phyloP scores from a whole-genome alignment of 2,797 vertebrate species.

The Notamacropus eugenii region DNA sequence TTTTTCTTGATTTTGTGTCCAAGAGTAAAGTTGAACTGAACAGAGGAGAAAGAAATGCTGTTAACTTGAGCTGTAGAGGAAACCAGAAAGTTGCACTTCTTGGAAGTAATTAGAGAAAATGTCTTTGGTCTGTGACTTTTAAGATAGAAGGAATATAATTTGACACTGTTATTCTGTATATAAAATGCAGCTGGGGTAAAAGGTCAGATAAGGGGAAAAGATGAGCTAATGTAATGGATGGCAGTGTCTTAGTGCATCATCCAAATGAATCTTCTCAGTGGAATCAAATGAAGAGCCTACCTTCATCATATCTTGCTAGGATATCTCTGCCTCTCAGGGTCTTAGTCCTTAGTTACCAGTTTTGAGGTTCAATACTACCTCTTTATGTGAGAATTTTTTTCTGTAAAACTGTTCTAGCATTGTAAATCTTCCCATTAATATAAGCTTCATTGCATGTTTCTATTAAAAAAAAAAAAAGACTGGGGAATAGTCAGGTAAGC shows the following conservation, averaged over 20 bases:
- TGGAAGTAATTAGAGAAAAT: not conserved
- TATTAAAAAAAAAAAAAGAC: not conserved
- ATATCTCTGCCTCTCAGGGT: not conserved
- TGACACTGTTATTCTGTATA: not conserved
- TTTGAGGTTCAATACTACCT: not conserved
- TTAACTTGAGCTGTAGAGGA: not conserved
- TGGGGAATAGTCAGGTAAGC: not conserved
- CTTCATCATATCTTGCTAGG: not conserved
- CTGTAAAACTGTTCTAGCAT: not conserved
- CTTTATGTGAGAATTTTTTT: not conserved
- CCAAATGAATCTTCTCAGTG: not conserved
- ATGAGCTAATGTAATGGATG: not conserved
- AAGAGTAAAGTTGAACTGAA: not conserved
- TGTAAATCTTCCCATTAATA: not conserved
- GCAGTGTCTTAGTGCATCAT: not conserved
- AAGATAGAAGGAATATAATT: not conserved
- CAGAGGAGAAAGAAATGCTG: not conserved
- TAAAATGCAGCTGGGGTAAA: not conserved
- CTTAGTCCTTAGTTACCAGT: not conserved
- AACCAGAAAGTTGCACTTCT: not conserved
- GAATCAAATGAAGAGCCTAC: not conserved
- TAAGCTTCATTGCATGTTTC: not conserved
- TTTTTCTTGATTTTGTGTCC: not conserved
- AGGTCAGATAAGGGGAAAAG: not conserved
- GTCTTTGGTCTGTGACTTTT: rapidly evolving